These are phyloP conservation scores for Apaloderma vittatum DNA, from an alignment of 2,113 vertebrate species.

Conservation along the genomic window DNA sequence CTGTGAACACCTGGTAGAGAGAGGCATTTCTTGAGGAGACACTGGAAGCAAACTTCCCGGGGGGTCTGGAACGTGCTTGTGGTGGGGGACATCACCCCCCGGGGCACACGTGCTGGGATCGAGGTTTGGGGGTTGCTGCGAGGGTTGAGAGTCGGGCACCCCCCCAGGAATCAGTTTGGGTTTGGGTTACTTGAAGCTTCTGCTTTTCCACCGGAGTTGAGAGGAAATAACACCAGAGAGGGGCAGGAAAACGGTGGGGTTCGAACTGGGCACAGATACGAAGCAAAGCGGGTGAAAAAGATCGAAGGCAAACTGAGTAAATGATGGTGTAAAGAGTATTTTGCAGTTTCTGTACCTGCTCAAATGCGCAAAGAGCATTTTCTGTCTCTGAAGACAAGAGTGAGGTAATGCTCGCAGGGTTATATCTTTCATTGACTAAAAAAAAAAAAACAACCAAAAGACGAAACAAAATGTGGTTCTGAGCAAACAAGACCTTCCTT, in stretches of 20 bases:
- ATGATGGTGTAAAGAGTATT: neutral
- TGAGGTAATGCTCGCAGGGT: neutral
- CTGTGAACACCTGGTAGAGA: neutral
- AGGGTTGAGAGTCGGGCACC: neutral
- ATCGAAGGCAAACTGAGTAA: neutral
- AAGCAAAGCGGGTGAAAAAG: neutral
- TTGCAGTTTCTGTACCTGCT: neutral
- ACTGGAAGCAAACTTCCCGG: neutral
- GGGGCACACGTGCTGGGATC: rapidly evolving
- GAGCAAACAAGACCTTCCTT: neutral
- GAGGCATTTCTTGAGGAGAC: neutral
- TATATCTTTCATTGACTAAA: neutral
- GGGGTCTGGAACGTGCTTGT: rapidly evolving
- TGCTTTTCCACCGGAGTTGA: neutral
- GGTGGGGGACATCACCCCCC: rapidly evolving
- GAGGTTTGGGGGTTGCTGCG: rapidly evolving
- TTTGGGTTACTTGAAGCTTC: neutral
- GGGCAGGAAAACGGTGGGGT: rapidly evolving
- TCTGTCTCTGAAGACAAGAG: neutral
- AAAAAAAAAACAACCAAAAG: neutral
- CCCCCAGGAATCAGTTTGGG: neutral
- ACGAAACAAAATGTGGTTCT: neutral
- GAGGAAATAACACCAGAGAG: neutral
- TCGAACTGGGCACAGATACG: neutral
- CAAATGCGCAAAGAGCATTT: neutral